These are phyloP conservation scores for Cygnus buccinator DNA, from an alignment of 2,113 vertebrate species.

Conservation along the genomic window DNA sequence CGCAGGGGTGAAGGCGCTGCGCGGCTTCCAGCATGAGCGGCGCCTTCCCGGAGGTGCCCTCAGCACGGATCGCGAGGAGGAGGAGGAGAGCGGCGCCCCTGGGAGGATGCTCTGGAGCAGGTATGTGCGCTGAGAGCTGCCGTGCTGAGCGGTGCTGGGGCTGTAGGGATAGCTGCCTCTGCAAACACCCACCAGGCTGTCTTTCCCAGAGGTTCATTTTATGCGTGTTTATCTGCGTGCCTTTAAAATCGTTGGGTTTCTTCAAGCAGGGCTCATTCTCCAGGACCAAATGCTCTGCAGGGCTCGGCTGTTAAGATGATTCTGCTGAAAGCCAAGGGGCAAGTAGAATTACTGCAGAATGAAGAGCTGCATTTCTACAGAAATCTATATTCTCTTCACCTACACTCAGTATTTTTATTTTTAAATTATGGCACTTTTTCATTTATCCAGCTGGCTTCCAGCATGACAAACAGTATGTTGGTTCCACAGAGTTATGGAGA, in stretches of 20 bases:
- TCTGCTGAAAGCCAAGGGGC: neutral
- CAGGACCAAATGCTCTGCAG: neutral
- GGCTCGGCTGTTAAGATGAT: neutral
- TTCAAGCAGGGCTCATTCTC: neutral
- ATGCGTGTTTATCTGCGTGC: neutral
- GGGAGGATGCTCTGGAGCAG: conserved; percentile 59
- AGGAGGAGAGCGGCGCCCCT: neutral
- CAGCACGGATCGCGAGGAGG: neutral
- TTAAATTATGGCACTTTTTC: neutral
- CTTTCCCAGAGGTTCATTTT: neutral
- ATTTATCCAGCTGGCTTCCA: conserved; percentile 18
- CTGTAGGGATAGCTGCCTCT: neutral
- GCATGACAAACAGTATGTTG: neutral
- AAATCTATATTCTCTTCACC: neutral
- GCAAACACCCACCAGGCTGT: accelerated
- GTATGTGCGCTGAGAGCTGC: conserved; percentile 41
- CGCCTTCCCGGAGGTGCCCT: neutral
- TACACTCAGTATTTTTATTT: neutral
- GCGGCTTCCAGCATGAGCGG: neutral
- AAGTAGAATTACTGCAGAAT: neutral
- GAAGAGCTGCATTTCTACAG: neutral
- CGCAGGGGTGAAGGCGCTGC: neutral
- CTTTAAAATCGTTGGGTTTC: neutral
- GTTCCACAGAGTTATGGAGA: neutral
- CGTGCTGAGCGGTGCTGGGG: neutral